Evolutionary conservation across 2,113 vertebrate genomes (phyloP).

Genomic region (Cavia porcellus): DNA sequence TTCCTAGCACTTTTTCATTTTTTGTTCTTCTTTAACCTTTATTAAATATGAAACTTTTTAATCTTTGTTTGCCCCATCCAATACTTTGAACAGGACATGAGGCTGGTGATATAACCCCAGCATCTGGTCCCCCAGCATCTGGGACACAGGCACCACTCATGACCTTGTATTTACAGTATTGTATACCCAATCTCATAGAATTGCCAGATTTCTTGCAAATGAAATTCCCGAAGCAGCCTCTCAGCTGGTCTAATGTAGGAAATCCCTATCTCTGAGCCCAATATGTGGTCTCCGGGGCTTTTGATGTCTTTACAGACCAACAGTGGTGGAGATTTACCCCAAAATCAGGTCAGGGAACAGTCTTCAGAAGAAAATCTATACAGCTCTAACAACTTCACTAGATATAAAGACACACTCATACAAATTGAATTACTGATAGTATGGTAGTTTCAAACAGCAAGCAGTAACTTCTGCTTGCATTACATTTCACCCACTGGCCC

Average conservation of each 20-base stretch:
- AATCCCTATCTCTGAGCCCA: neutral
- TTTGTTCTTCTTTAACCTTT: too few species aligned
- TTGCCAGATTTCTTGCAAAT: neutral
- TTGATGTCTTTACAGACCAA: neutral
- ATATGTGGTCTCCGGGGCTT: rapidly evolving
- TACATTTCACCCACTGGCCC: neutral
- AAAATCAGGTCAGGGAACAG: neutral
- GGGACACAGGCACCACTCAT: neutral
- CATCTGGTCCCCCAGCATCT: too few species aligned
- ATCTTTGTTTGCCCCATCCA: neutral
- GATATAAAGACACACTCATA: neutral
- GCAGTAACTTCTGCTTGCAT: neutral
- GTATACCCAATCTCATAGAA: too few species aligned
- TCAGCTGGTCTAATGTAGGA: neutral
- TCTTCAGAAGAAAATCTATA: neutral
- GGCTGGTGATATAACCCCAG: neutral
- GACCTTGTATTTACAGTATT: neutral
- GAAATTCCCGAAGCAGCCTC: neutral
- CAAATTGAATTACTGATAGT: neutral
- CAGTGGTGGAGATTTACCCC: neutral
- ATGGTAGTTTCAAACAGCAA: neutral
- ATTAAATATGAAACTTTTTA: neutral
- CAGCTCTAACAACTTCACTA: neutral
- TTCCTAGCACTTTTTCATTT: too few species aligned
- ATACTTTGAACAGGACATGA: neutral